Conservation (phyloP, 2,113 vertebrate genomes). For the Gasterosteus aculeatus region DNA sequence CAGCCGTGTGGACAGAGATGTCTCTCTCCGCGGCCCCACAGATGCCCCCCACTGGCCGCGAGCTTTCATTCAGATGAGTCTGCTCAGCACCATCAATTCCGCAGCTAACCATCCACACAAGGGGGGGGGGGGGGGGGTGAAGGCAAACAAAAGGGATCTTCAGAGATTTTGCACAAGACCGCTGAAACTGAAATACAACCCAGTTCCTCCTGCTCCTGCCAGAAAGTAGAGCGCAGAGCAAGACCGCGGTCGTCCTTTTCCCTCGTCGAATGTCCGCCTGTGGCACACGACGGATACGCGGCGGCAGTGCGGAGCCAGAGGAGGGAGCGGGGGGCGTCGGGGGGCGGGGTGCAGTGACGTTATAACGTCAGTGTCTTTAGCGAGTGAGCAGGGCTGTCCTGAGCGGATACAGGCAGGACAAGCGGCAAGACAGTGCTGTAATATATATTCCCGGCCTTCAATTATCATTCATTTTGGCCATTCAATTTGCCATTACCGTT, state of each 20-base stretch:
- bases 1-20: conserved; percentile 56
- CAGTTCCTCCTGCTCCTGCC: neutral
- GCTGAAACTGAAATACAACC: conserved; percentile 21
- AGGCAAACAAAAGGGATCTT: conserved; percentile 6
- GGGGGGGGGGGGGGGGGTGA: conserved; percentile 2
- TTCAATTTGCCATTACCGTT: neutral
- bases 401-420: conserved; percentile 33
- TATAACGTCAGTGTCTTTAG: conserved; percentile 59
- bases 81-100: conserved; percentile 71
- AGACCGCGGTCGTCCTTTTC: conserved; percentile 46
- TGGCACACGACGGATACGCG: conserved; percentile 55
- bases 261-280: conserved; percentile 57
- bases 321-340: conserved; percentile 25
- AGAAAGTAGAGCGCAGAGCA: conserved; percentile 22
- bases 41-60: conserved; percentile 69
- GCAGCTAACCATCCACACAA: conserved; percentile 65
- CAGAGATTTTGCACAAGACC: conserved; percentile 1
- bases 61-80: conserved; percentile 71
- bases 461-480: neutral
- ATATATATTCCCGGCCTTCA: neutral
- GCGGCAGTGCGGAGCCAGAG: conserved; percentile 67
- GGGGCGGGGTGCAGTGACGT: conserved; percentile 3
- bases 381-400: conserved; percentile 48
- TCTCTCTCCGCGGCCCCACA: conserved; percentile 60
- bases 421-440: neutral